Percentiles rank a stretch among this genome's conserved stretches.
phyloP scores from a whole-genome alignment of 2,797 vertebrate species.

The Sandelia bainsii region DNA sequence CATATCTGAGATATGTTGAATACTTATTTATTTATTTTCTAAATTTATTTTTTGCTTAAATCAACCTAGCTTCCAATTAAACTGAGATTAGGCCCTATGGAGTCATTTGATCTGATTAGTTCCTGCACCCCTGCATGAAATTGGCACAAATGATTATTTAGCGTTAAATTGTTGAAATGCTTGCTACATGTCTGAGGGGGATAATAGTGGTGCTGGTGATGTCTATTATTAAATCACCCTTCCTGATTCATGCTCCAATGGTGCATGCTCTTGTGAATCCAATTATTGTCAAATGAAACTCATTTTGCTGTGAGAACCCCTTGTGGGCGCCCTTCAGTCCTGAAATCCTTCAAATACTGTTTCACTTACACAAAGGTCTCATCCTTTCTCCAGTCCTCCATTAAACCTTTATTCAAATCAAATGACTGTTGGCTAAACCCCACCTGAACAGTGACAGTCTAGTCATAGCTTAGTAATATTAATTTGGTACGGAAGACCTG shows the following conservation, averaged over 20 bases:
- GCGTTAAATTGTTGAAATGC: conserved; percentile 13
- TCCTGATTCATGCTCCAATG: conserved; percentile 27
- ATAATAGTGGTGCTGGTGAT: neutral
- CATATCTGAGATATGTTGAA: neutral
- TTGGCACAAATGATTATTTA: conserved; percentile 18
- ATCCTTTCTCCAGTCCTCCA: conserved; percentile 5
- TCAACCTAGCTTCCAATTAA: neutral
- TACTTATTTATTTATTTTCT: neutral
- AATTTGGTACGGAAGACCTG: neutral
- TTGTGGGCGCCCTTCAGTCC: neutral
- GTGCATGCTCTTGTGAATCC: conserved; percentile 24
- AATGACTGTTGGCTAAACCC: conserved; percentile 2
- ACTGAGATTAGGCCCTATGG: conserved; percentile 4
- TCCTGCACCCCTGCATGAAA: conserved; percentile 11
- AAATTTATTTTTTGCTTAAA: neutral
- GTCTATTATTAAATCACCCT: conserved; percentile 39
- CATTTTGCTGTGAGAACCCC: conserved; percentile 5
- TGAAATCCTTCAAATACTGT: conserved; percentile 24
- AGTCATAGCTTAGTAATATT: neutral
- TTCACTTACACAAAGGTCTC: neutral
- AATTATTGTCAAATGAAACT: conserved; percentile 47
- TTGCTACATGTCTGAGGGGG: conserved; percentile 14
- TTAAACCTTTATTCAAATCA: conserved; percentile 18
- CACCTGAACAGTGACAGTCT: neutral
- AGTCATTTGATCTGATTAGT: conserved; percentile 29